Conservation (phyloP, 2,113 vertebrate species). For the Micronycteris hirsuta region DNA sequence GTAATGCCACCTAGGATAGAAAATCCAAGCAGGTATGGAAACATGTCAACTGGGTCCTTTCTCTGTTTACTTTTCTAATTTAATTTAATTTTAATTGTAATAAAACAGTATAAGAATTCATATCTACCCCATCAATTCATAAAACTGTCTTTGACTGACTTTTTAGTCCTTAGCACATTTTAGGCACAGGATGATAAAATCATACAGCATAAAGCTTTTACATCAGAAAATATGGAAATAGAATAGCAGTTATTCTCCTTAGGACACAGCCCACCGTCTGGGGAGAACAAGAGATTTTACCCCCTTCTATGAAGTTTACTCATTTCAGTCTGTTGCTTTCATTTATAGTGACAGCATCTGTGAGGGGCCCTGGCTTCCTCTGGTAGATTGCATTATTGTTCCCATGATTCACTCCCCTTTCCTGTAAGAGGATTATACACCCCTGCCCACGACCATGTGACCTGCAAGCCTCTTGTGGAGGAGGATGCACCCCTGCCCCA, state of each 20-base stretch:
- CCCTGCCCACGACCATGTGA: background rate
- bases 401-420: background rate
- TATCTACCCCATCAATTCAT: background rate
- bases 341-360: conserved; percentile 43
- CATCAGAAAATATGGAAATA: conserved; percentile 15
- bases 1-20: background rate
- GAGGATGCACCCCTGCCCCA: background rate
- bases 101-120: background rate
- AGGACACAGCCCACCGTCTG: background rate
- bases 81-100: conserved; percentile 41
- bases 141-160: conserved; percentile 17
- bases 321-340: conserved; percentile 41
- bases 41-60: background rate
- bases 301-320: conserved; percentile 27
- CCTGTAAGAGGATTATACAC: conserved; percentile 39
- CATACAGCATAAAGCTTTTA: background rate
- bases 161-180: conserved; percentile 37
- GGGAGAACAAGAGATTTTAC: conserved; percentile 33
- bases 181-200: background rate
- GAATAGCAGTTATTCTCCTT: background rate
- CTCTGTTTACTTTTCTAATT: background rate
- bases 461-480: background rate
- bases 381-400: conserved; percentile 35
- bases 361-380: conserved; percentile 23
- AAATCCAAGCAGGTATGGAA: background rate